A percentile compares a stretch with the other conserved stretches of the same genome.
These are phyloP conservation scores for Scomber colias DNA, from an alignment of 2,113 vertebrate species.

Conservation along the genomic window DNA sequence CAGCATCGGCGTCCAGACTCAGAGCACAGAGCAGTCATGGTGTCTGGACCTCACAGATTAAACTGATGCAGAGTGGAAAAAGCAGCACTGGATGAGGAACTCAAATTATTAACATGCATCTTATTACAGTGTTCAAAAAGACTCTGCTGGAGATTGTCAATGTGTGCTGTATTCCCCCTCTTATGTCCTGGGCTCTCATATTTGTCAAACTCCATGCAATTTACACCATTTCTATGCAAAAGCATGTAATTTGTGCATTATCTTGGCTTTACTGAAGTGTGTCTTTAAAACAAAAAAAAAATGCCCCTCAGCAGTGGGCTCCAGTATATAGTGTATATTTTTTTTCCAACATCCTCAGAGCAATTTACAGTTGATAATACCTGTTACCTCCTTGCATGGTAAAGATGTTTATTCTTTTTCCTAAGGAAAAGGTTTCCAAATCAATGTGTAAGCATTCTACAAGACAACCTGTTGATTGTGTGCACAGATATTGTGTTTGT, in stretches of 20 bases:
- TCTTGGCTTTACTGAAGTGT: conserved; percentile 66
- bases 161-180: conserved; percentile 41
- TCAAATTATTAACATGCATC: conserved; percentile 23
- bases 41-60: conserved; percentile 82
- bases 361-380: conserved; percentile 60
- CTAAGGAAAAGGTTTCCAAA: conserved; percentile 83
- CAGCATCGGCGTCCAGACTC: conserved; percentile 78
- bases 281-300: conserved; percentile 38
- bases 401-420: conserved; percentile 84
- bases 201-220: conserved; percentile 44
- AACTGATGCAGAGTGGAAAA: conserved; percentile 30
- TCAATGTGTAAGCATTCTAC: conserved; percentile 79
- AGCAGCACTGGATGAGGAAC: neutral
- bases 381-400: conserved; percentile 82
- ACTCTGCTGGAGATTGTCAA: conserved; percentile 46
- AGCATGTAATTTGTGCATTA: conserved; percentile 73
- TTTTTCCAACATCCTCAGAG: conserved; percentile 51
- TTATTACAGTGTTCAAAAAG: conserved; percentile 67
- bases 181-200: conserved; percentile 36
- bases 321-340: conserved; percentile 61
- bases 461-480: conserved; percentile 66
- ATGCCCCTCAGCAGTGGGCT: conserved; percentile 29
- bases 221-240: conserved; percentile 81
- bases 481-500: conserved; percentile 56
- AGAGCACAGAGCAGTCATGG: conserved; percentile 84